phyloP scores from a whole-genome alignment of 2,113 vertebrate species.

The Leptosomus discolor region DNA sequence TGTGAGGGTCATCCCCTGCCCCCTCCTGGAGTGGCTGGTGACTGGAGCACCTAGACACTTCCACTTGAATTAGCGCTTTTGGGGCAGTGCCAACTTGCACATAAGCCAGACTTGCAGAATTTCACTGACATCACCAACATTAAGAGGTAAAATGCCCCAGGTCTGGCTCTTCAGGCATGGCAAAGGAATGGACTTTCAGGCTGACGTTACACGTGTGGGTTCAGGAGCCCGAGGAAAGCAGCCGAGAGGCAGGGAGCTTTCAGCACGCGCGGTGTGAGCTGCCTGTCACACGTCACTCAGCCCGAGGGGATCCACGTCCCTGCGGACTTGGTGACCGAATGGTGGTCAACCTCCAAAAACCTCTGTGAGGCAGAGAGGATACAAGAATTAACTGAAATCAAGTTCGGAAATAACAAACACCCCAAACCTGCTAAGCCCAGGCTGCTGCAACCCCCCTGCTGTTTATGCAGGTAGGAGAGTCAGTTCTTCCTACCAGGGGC shows the following conservation, averaged over 20 bases:
- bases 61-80: too few relatives aligned
- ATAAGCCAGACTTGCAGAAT: not conserved
- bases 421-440: not conserved
- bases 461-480: not conserved
- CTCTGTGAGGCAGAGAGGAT: not conserved
- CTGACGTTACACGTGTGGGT: accelerated
- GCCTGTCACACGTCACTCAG: accelerated
- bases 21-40: too few relatives aligned
- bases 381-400: not conserved
- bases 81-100: not conserved
- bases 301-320: not conserved
- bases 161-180: not conserved
- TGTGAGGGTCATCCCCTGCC: too few relatives aligned
- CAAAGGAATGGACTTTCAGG: not conserved
- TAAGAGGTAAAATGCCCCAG: not conserved
- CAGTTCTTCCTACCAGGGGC: not conserved
- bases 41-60: not conserved
- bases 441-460: not conserved
- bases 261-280: accelerated
- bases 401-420: not conserved
- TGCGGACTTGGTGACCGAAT: not conserved
- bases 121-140: not conserved
- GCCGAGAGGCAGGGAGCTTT: not conserved
- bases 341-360: not conserved
- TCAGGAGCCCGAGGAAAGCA: not conserved